A percentile compares a stretch with the other conserved stretches of the same genome.
Conservation (phyloP, 2,113 vertebrate species). For the Sigmodon hispidus region DNA sequence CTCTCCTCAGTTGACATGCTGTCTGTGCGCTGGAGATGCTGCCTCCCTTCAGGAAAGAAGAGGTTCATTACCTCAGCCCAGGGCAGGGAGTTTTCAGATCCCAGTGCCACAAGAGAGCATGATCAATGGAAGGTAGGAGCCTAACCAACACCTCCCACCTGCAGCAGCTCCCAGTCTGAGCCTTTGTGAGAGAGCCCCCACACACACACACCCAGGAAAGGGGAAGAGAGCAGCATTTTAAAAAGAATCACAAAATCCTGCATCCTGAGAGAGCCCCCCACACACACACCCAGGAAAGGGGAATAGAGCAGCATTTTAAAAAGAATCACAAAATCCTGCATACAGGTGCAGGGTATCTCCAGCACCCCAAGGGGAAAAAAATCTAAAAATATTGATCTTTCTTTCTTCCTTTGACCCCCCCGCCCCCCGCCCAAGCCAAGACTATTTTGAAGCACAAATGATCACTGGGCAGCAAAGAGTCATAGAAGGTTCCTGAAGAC, state of each 20-base stretch:
- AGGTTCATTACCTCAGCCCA: not conserved
- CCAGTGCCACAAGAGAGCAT: not conserved
- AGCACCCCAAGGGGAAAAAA: slow-evolving; percentile 42
- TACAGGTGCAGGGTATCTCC: slow-evolving; percentile 39
- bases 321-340: slow-evolving; percentile 48
- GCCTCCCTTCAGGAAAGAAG: slow-evolving; percentile 5
- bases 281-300: slow-evolving; percentile 47
- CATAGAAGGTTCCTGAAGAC: slow-evolving; percentile 60
- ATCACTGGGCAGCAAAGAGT: slow-evolving; percentile 43
- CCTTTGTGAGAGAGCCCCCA: slow-evolving; percentile 57
- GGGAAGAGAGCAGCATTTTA: slow-evolving; percentile 37
- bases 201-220: too few relatives aligned
- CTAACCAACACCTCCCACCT: slow-evolving; percentile 38
- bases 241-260: slow-evolving; percentile 53
- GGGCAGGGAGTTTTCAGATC: not conserved
- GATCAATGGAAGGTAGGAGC: slow-evolving; percentile 19
- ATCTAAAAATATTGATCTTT: slow-evolving; percentile 55
- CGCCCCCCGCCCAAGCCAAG: slow-evolving; percentile 8
- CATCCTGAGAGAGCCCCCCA: slow-evolving; percentile 32
- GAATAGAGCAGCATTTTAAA: slow-evolving; percentile 36
- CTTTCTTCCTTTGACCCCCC: slow-evolving; percentile 50
- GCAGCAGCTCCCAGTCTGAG: not conserved
- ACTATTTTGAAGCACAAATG: slow-evolving; percentile 51
- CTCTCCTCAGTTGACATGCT: not conserved
- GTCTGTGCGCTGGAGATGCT: not conserved